These are phyloP conservation scores for Neuroterus valhalla DNA, from an alignment of 1,140 invertebrate genomes.

Conservation along the genomic window DNA sequence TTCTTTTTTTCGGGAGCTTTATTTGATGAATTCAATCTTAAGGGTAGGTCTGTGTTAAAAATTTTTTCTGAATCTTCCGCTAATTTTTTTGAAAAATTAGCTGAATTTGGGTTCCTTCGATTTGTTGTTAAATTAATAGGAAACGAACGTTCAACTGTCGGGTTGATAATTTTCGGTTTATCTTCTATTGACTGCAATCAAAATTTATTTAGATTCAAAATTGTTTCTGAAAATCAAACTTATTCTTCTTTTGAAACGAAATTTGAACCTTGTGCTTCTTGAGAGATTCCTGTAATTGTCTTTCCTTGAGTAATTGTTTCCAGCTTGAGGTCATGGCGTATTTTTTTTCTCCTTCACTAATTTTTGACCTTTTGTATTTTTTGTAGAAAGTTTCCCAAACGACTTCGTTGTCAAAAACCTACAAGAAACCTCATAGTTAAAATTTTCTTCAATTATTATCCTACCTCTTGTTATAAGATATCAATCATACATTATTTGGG, in stretches of 20 bases:
- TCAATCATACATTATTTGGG: too few relatives aligned
- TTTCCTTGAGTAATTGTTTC: conserved; percentile 56
- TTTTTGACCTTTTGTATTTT: conserved; percentile 43
- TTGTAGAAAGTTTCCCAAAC: conserved; percentile 64
- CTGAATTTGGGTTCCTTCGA: background rate
- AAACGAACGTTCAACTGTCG: background rate
- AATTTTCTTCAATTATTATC: background rate
- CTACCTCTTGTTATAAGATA: too few relatives aligned
- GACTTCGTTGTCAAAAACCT: conserved; percentile 61
- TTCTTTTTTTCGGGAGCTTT: background rate
- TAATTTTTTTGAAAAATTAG: background rate
- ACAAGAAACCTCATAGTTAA: background rate
- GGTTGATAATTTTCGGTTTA: background rate
- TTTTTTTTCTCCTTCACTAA: conserved; percentile 38
- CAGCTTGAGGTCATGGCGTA: conserved; percentile 46
- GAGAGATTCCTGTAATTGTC: conserved; percentile 35
- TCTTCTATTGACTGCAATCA: background rate
- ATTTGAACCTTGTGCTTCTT: background rate
- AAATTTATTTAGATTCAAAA: background rate
- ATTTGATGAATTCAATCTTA: background rate
- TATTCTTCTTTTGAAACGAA: background rate
- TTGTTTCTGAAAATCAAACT: background rate
- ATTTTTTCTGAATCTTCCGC: background rate
- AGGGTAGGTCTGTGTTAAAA: background rate
- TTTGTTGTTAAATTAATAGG: background rate